Percentiles rank a stretch among this genome's conserved stretches.
Conservation (phyloP, 2,113 vertebrate genomes). For the Pterocles burchelli region DNA sequence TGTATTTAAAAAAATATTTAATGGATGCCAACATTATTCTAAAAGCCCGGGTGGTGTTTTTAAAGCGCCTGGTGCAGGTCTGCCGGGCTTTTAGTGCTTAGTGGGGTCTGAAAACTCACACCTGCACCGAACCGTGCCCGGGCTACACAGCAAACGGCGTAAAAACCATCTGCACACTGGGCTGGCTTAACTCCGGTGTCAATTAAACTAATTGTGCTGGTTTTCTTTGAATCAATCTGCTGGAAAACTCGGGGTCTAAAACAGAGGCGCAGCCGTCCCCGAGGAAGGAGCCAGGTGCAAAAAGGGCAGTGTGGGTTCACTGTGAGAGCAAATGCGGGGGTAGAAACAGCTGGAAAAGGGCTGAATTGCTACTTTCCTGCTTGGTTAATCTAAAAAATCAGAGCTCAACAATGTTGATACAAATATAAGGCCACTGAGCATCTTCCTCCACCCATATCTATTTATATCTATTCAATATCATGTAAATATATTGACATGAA, state of each 20-base stretch:
- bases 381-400: not conserved
- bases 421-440: not conserved
- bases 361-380: not conserved
- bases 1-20: not conserved
- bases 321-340: accelerated
- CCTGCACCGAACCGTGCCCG: accelerated
- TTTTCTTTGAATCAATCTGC: not conserved
- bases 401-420: not conserved
- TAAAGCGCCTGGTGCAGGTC: accelerated
- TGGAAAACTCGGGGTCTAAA: not conserved
- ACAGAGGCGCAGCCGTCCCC: not conserved
- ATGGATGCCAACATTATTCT: accelerated
- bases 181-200: not conserved
- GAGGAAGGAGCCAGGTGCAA: not conserved
- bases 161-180: accelerated
- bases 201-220: not conserved
- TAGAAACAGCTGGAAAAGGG: not conserved
- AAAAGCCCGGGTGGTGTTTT: not conserved
- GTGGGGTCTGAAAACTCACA: not conserved
- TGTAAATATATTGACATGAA: not conserved
- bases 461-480: not conserved
- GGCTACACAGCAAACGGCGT: not conserved
- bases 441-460: not conserved
- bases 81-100: not conserved
- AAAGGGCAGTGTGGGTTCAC: not conserved